Percentiles rank a stretch among this genome's conserved stretches.
Evolutionary conservation across 1,140 invertebrate genomes (phyloP).

Genomic region (Bombus cullumanus): DNA sequence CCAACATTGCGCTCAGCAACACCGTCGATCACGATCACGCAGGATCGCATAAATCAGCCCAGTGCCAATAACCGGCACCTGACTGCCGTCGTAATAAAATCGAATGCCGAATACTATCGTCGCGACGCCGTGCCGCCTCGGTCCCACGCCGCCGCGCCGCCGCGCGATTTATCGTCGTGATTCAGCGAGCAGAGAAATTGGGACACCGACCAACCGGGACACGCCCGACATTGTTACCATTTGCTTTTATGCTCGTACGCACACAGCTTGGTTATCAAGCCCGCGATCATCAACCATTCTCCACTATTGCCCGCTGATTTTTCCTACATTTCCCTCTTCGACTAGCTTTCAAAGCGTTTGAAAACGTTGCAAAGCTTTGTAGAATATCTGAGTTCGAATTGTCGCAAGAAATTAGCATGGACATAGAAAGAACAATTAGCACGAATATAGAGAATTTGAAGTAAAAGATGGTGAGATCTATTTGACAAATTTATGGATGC

Average conservation of each 20-base stretch:
- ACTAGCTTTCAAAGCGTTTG: background rate
- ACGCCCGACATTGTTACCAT: conserved; percentile 49
- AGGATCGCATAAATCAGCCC: conserved; percentile 3
- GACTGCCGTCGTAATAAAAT: conserved; percentile 39
- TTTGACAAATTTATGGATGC: too few relatives aligned
- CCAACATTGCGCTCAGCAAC: background rate
- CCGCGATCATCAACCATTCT: background rate
- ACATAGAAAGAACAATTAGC: too few relatives aligned
- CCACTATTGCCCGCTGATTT: background rate
- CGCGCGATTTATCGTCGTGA: conserved; percentile 49
- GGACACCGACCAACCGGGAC: conserved; percentile 47
- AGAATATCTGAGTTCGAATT: too few relatives aligned
- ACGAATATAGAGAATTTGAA: too few relatives aligned
- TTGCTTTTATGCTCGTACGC: conserved; percentile 37
- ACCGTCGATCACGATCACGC: background rate
- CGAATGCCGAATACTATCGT: conserved; percentile 50
- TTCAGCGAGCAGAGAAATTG: conserved; percentile 38
- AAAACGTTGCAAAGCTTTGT: background rate
- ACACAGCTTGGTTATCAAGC: background rate
- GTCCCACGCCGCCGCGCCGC: background rate
- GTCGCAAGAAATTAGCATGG: too few relatives aligned
- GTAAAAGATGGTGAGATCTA: too few relatives aligned
- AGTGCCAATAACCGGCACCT: conserved; percentile 29
- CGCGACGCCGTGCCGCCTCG: conserved; percentile 9
- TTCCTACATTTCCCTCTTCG: background rate